Conservation (phyloP, 1,140 invertebrate genomes). For the Bombus fervidus region DNA sequence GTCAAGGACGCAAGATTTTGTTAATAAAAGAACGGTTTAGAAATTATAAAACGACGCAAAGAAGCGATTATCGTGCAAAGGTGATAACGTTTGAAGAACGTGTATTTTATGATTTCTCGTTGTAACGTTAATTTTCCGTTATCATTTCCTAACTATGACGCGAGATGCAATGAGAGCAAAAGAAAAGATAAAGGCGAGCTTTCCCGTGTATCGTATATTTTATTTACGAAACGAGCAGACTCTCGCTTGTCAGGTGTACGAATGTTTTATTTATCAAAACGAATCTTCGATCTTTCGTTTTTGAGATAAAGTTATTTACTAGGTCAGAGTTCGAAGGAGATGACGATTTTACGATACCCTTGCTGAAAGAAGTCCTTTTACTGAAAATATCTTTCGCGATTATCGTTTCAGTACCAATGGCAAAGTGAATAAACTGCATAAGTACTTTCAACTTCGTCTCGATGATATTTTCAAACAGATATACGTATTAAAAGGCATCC, state of each 20-base stretch:
- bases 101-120: not conserved
- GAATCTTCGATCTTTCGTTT: slow-evolving; percentile 3
- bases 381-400: not conserved
- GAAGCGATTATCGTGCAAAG: too few species aligned
- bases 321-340: not conserved
- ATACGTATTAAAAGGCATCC: not conserved
- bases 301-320: not conserved
- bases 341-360: not conserved
- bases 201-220: not conserved
- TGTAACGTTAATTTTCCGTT: not conserved
- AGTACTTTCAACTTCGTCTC: not conserved
- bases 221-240: not conserved
- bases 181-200: not conserved
- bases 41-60: too few species aligned
- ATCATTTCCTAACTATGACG: not conserved
- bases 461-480: not conserved
- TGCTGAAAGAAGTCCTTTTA: not conserved
- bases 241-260: not conserved
- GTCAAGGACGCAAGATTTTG: too few species aligned
- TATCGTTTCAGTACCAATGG: not conserved
- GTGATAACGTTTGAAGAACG: too few species aligned
- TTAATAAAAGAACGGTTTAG: too few species aligned
- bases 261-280: not conserved
- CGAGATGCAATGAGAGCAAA: not conserved
- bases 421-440: not conserved